Conservation (phyloP, 2,797 vertebrate genomes). For the Diglossa cyanea region DNA sequence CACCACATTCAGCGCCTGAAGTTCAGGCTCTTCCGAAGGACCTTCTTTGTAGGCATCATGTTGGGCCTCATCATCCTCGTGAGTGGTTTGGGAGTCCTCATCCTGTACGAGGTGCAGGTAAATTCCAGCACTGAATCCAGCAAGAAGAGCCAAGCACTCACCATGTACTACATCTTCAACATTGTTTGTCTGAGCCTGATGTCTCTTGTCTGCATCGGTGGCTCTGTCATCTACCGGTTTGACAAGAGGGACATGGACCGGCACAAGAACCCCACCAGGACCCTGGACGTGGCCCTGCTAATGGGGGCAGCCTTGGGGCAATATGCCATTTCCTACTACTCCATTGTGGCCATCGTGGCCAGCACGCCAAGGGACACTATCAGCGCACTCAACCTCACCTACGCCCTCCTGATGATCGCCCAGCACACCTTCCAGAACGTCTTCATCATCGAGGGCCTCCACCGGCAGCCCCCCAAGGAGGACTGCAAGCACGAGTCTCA, state of each 20-base stretch:
- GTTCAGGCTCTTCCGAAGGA: slow-evolving; percentile 76
- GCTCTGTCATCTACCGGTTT: slow-evolving; percentile 82
- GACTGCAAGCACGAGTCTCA: slow-evolving; percentile 24
- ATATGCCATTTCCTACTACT: slow-evolving; percentile 91
- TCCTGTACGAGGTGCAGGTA: slow-evolving; percentile 85
- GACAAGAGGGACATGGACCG: slow-evolving; percentile 86
- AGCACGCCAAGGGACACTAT: slow-evolving; percentile 73
- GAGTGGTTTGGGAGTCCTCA: slow-evolving; percentile 85
- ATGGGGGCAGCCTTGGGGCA: slow-evolving; percentile 91
- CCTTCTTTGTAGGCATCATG: slow-evolving; percentile 78
- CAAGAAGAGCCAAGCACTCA: slow-evolving; percentile 72
- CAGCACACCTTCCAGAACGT: slow-evolving; percentile 91
- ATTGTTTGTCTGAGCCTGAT: slow-evolving; percentile 85
- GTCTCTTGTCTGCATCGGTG: slow-evolving; percentile 79
- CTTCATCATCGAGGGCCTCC: slow-evolving; percentile 93
- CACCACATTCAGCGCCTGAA: slow-evolving; percentile 70
- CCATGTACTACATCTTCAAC: slow-evolving; percentile 87
- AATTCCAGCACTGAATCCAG: neutral
- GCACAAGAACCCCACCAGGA: slow-evolving; percentile 91
- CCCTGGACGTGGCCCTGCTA: slow-evolving; percentile 88
- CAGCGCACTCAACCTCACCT: slow-evolving; percentile 82
- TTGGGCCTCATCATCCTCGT: slow-evolving; percentile 77
- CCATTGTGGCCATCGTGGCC: slow-evolving; percentile 85
- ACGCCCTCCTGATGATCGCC: slow-evolving; percentile 83
- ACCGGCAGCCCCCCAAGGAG: slow-evolving; percentile 82